phyloP scores from a whole-genome alignment of 2,113 vertebrate species.

The Abramis brama region DNA sequence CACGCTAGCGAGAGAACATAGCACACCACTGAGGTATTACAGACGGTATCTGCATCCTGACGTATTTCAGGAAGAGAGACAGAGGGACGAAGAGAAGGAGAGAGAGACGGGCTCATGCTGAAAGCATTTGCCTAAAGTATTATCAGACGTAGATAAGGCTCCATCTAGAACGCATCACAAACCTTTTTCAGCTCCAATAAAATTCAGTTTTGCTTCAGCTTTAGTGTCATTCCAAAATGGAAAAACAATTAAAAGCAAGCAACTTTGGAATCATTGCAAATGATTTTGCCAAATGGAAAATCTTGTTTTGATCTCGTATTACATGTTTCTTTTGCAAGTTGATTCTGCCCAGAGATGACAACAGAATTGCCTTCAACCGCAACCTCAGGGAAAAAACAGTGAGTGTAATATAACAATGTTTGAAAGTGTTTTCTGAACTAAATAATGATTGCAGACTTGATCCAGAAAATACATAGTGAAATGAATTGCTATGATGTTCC shows the following conservation, averaged over 20 bases:
- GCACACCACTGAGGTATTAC: slow-evolving; percentile 39
- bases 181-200: slow-evolving; percentile 25
- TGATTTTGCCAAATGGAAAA: slow-evolving; percentile 49
- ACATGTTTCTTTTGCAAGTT: slow-evolving; percentile 9
- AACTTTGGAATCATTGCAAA: slow-evolving; percentile 42
- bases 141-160: slow-evolving; percentile 53
- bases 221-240: slow-evolving; percentile 28
- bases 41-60: slow-evolving; percentile 40
- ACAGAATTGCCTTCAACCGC: slow-evolving; percentile 12
- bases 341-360: slow-evolving; percentile 30
- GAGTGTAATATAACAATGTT: slow-evolving; percentile 67
- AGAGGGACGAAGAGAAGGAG: neutral
- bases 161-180: slow-evolving; percentile 44
- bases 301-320: slow-evolving; percentile 43
- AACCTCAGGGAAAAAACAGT: slow-evolving; percentile 41
- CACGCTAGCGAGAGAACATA: slow-evolving; percentile 36
- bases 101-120: slow-evolving; percentile 42
- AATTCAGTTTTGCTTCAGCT: slow-evolving; percentile 20
- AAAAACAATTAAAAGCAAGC: slow-evolving; percentile 42
- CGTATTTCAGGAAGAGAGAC: slow-evolving; percentile 35
- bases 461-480: slow-evolving; percentile 75
- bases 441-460: slow-evolving; percentile 66
- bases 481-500: slow-evolving; percentile 70
- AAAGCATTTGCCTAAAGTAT: slow-evolving; percentile 60
- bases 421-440: slow-evolving; percentile 66